A percentile compares a stretch with the other conserved stretches of the same genome.
Conservation (phyloP, 1,140 invertebrate genomes). For the Eulimnadia texana region DNA sequence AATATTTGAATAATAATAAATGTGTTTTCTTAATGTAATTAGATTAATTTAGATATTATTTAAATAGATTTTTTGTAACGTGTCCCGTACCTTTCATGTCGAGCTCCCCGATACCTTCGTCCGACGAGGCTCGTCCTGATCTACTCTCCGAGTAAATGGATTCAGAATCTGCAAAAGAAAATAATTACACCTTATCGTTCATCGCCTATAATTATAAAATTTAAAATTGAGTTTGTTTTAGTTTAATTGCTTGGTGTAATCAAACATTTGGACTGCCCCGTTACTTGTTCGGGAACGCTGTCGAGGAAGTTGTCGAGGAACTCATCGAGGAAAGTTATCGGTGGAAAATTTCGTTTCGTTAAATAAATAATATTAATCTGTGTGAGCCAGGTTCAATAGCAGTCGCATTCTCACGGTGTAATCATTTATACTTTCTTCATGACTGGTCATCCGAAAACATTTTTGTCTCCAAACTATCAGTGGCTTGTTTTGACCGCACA, state of each 20-base stretch:
- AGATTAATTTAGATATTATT: neutral
- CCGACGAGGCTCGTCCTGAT: slow-evolving; percentile 4
- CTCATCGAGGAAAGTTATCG: no score
- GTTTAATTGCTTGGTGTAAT: slow-evolving; percentile 3
- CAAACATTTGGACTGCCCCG: no score
- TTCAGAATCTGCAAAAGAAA: neutral
- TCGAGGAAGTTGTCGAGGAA: no score
- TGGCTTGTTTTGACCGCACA: neutral
- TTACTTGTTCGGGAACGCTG: no score
- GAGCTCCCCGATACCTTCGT: slow-evolving; percentile 9
- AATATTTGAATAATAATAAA: neutral
- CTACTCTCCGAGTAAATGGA: neutral
- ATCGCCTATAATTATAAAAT: neutral
- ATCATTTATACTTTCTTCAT: neutral
- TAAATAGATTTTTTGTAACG: neutral
- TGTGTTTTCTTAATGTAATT: no score
- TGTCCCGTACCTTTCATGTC: slow-evolving; percentile 1
- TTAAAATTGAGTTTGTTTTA: neutral
- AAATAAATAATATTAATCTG: no score
- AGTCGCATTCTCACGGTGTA: no score
- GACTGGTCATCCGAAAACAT: neutral
- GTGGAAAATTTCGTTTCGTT: no score
- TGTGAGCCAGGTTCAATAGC: no score
- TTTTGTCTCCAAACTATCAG: neutral
- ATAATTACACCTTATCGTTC: neutral